Base-by-base conservation (phyloP, 2,888 invertebrate genomes). In the Pammene fasciana region DNA sequence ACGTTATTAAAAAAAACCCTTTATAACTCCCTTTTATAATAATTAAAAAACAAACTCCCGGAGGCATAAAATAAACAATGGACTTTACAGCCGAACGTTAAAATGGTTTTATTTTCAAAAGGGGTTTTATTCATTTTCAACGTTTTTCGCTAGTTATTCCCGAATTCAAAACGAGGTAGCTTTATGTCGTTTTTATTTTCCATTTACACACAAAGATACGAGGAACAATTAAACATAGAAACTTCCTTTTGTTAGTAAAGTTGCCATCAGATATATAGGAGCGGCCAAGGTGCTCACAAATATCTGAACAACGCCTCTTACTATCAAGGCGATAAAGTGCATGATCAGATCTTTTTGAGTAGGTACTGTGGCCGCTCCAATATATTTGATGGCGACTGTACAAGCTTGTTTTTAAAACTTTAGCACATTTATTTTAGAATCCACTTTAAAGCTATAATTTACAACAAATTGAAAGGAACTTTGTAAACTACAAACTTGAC, bases 81-180 rank as follows among this genome's bases (percentile, higher is more conserved):
- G 46, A 46, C 38, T 52, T 67, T 60, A 61, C 38, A 36, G 18
- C 38, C 45, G n/a, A 26, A 11, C 61, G 36, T 67, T 36, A 67
- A 67, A 60, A 45, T 60, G 2, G 0, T 61, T 61, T 67, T 54
- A 67, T 55, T 46, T 18, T 16, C 36, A 36, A 34, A 67, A 67
- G 26, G 60, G 67, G 54, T 61, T 55, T 54, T 67, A 60, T 60
- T 46, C 38, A 54, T 38, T 54, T 54, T 46, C n/a, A 38, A 14
- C 14, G n/a, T n/a, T n/a, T n/a, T n/a, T n/a, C n/a, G 60, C 36
- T 46, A 18, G 60, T 43, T 59, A 9, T 46, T 60, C 46, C 34
- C 41, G 14, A 54, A 7, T 11, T 26, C 26, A 26, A 26, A 26
- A 26, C 26, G 26, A 54, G 34, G 34, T 11, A 54, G 1, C 14